Evolutionary conservation across 2,888 invertebrate genomes (phyloP), one percentile per base, ranked within the genome.

Genomic region (Cecidostiba fungosa): DNA sequence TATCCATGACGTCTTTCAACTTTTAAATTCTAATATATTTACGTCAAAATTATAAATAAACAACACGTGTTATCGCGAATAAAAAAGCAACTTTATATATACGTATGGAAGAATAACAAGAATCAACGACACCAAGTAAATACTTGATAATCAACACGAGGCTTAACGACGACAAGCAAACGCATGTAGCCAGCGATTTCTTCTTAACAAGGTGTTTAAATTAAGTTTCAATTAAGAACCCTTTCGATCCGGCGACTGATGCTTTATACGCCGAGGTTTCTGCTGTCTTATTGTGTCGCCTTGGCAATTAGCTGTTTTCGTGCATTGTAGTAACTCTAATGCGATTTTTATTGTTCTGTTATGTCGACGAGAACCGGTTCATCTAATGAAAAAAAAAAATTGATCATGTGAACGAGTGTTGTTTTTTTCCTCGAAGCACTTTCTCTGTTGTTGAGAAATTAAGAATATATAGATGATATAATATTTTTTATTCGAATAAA

Each of bases 171-270:
- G 54, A 59, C n/a, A n/a, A 59, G 54, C 8, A 59, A 59, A 59
- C 23, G 54, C 54, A n/a, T n/a, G n/a, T n/a, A 59, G 54, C 54
- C 0, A 26, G 26, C 12, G 29, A 66, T 66, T 26, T 66, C 54
- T 54, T 43, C 54, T 59, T 59, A 59, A 59, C 54, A 59, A 59
- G 54, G 54, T 59, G 54, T 59, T 59, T 59, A 59, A 59, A 59
- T 59, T 19, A 19, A 59, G n/a, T 66, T 66, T 12, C 66, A 66
- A 66, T 66, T 66, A 26, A 66, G 29, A 14, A 66, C 10, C 66
- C 66, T 5, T 66, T 29, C 26, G 29, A 29, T 66, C 66, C 29
- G 66, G 26, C 16, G 23, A 26, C 26, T 5, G 19, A 50, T 50
- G 19, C 12, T 62, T 62, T 62, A 16, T 59, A n/a, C 29, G 66